phyloP scores from a whole-genome alignment of 2,113 vertebrate species.

The Atrichornis clamosus region DNA sequence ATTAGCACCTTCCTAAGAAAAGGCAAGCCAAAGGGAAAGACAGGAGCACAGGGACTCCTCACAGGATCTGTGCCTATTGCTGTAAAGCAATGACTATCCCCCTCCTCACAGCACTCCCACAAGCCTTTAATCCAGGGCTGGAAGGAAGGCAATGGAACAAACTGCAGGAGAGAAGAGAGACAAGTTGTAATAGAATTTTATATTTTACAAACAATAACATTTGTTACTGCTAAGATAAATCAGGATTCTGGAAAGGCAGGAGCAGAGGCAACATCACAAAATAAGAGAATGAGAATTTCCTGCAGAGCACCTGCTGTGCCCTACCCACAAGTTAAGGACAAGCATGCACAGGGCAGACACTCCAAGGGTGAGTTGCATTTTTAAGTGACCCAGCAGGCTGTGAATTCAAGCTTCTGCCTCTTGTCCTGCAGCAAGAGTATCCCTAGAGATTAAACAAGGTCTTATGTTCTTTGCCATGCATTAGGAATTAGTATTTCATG shows the following conservation, averaged over 20 bases:
- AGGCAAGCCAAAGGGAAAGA: background rate
- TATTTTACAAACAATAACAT: background rate
- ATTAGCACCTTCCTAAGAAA: background rate
- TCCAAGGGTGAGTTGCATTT: background rate
- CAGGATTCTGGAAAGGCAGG: background rate
- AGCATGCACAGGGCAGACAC: rapidly evolving
- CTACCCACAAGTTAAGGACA: background rate
- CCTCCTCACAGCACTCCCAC: background rate
- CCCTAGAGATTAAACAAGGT: background rate
- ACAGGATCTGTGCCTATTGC: background rate
- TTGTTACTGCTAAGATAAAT: background rate
- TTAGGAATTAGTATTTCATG: background rate
- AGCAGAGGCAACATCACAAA: background rate
- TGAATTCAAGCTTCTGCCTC: background rate
- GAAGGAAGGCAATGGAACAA: background rate
- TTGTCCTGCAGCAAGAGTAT: background rate
- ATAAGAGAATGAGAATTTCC: background rate
- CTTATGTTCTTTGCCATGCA: background rate
- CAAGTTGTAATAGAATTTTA: background rate
- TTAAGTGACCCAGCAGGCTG: background rate
- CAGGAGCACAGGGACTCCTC: background rate
- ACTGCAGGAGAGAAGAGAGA: background rate
- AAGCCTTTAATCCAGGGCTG: background rate
- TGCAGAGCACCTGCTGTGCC: background rate
- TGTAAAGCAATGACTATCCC: background rate